Conservation (phyloP, 2,113 vertebrate species). For the Potamarius usumacintae region DNA sequence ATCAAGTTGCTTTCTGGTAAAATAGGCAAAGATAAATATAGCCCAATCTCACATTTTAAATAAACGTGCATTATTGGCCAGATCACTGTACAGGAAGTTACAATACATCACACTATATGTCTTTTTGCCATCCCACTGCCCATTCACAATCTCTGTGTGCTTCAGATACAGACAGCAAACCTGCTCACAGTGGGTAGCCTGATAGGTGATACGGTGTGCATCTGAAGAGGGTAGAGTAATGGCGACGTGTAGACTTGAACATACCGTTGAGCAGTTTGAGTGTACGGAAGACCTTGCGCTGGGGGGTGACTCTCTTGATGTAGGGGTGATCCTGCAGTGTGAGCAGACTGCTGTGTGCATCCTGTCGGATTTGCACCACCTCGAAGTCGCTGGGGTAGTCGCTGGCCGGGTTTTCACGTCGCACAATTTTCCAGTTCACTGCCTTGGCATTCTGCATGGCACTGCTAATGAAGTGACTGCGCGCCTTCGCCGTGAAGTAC, state of each 20-base stretch:
- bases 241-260: slow-evolving; percentile 58
- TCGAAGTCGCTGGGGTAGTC: slow-evolving; percentile 98
- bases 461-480: slow-evolving; percentile 91
- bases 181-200: neutral
- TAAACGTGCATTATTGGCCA: neutral
- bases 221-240: neutral
- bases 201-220: neutral
- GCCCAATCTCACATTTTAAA: too few species aligned
- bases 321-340: slow-evolving; percentile 91
- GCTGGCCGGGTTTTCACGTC: slow-evolving; percentile 91
- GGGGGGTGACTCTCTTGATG: slow-evolving; percentile 95
- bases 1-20: neutral
- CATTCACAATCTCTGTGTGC: neutral
- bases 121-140: neutral
- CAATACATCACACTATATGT: neutral
- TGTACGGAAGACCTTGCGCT: slow-evolving; percentile 89
- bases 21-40: neutral
- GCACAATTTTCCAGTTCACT: slow-evolving; percentile 91
- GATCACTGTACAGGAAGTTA: neutral
- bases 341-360: slow-evolving; percentile 79
- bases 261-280: slow-evolving; percentile 87
- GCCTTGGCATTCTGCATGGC: slow-evolving; percentile 80
- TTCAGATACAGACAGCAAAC: neutral
- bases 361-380: slow-evolving; percentile 89
- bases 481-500: slow-evolving; percentile 88